A percentile compares a stretch with the other conserved stretches of the same genome.
Evolutionary conservation across 2,797 vertebrate genomes (phyloP).

Genomic region (Knipowitschia caucasica): DNA sequence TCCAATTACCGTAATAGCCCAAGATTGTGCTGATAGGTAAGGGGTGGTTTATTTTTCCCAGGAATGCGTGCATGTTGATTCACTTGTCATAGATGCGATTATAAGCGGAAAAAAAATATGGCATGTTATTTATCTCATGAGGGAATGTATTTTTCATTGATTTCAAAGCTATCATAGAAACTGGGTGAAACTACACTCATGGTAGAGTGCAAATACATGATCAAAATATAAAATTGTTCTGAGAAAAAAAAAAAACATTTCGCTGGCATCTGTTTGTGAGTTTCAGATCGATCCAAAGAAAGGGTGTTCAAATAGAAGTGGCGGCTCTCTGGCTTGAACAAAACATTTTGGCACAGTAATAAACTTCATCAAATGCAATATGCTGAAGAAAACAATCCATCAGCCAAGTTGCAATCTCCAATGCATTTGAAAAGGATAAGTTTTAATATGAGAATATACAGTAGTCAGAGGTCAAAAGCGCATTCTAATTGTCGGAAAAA

Average conservation of each 20-base stretch:
- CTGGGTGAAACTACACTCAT: no score
- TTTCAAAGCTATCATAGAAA: not conserved
- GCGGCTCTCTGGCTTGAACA: no score
- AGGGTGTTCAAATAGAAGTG: no score
- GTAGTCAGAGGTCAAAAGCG: no score
- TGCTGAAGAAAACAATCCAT: not conserved
- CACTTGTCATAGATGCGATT: not conserved
- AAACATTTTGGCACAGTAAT: not conserved
- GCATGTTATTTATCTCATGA: not conserved
- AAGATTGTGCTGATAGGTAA: constrained; percentile 6
- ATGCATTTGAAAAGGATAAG: not conserved
- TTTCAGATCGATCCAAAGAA: no score
- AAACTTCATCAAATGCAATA: not conserved
- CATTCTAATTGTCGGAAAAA: no score
- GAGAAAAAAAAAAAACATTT: no score
- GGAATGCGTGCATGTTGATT: not conserved
- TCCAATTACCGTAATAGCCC: constrained; percentile 3
- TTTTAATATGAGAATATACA: no score
- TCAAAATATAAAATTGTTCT: no score
- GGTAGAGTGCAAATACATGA: no score
- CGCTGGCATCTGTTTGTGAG: no score
- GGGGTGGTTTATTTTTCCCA: not conserved
- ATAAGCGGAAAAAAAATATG: not conserved
- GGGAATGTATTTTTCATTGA: not conserved
- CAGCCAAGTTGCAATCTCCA: not conserved